Base-by-base conservation (phyloP, 2,797 vertebrate species). In the Galaxias olidus region DNA sequence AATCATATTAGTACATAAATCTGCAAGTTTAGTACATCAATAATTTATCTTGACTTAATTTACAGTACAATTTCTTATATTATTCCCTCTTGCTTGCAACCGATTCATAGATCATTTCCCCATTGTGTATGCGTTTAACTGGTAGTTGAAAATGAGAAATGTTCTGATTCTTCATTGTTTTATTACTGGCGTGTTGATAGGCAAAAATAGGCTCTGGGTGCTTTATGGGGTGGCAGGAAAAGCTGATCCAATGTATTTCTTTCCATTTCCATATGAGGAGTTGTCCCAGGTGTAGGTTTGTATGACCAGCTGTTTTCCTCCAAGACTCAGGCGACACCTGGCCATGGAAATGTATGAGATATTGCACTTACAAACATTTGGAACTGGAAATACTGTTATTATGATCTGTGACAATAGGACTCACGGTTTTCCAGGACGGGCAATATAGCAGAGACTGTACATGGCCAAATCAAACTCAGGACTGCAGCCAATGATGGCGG, bases 271-370 rank as follows among this genome's bases (percentile, higher is more conserved):
- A 0, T 96, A 97, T 47, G 59, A 89, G 14, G 89, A 79, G 5
- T 96, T 97, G 49, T 94, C 83, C 96, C 97, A 98, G 63, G 93
- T 82, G 66, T 96, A 97, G 1, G 96, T 98, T 82, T 97, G 94
- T 74, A 98, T 91, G 8, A 74, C 74, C 67, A 97, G 75, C 41
- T 66, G 20, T 46, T 95, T 80, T 10, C 95, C 93, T 4, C 92
- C 96, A 53, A 98, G 78, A 75, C 94, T 96, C 65, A 98, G 79
- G 41, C n/a, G 73, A 63, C 97, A 99, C 14, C 97, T 99, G 77
- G 11, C 11, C 14, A 8, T 56, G 11, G 30, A 47, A 17, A n/a
- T 46, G 10, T 55, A 20, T 43, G 15, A 12, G 9, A 30, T 30
- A 30, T 30, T 30, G 30, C 30, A 30, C 30, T 30, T 30, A 30